Evolutionary conservation across 2,888 invertebrate genomes (phyloP).

Genomic region (Byasa hedistus): DNA sequence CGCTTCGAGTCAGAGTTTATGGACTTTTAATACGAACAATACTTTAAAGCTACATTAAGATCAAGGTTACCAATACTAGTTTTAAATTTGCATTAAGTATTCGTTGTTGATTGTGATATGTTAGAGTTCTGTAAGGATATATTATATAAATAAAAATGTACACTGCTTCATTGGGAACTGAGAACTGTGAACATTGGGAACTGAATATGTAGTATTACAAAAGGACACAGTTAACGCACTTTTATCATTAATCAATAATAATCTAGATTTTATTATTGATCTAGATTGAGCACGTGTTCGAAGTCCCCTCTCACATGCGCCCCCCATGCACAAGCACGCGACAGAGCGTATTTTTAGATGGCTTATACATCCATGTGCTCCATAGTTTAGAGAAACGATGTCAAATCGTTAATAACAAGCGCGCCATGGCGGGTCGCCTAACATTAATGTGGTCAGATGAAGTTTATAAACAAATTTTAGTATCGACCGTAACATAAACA

Average conservation of each 20-base stretch:
- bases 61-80: background rate
- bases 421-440: slow-evolving; percentile 14
- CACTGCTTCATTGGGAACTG: no score
- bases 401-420: slow-evolving; percentile 29
- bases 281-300: slow-evolving; percentile 66
- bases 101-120: background rate
- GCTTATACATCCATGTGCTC: slow-evolving; percentile 26
- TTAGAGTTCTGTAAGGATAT: background rate
- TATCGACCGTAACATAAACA: background rate
- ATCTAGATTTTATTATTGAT: slow-evolving; percentile 14
- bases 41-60: background rate
- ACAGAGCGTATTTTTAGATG: slow-evolving; percentile 57
- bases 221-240: no score
- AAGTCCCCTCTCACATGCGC: slow-evolving; percentile 59
- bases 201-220: no score
- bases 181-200: no score
- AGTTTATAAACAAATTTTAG: background rate
- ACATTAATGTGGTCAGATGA: background rate
- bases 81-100: background rate
- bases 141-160: background rate
- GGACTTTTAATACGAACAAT: slow-evolving; percentile 54
- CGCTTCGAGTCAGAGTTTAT: slow-evolving; percentile 62
- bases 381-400: slow-evolving; percentile 27
- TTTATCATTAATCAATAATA: no score
- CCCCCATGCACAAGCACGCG: slow-evolving; percentile 54